A percentile compares a stretch with the other conserved stretches of the same genome.
These are phyloP conservation scores for Acromyrmex echinatior DNA, from an alignment of 1,140 invertebrate species.

Conservation along the genomic window DNA sequence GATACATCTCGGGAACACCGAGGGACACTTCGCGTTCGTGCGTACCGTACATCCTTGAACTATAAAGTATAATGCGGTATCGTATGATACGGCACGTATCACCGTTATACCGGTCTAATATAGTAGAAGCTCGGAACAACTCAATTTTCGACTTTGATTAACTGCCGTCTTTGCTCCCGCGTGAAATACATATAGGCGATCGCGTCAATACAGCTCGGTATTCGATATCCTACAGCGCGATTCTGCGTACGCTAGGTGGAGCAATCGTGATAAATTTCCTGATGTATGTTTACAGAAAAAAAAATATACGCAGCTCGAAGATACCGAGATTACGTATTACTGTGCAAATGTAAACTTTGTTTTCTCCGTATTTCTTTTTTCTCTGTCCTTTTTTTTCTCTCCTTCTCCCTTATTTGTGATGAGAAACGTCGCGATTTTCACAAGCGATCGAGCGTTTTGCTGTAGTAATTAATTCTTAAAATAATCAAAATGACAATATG, in stretches of 20 bases:
- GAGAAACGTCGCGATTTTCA: not conserved
- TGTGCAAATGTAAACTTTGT: conserved; percentile 24
- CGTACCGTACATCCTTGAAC: conserved; percentile 41
- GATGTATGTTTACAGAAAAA: conserved; percentile 13
- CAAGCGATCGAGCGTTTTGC: not conserved
- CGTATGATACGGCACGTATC: conserved; percentile 35
- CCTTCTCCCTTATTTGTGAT: not conserved
- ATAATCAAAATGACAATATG: not conserved
- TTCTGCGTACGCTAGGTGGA: not conserved
- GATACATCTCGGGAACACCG: not conserved
- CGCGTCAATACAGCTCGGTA: conserved; percentile 1
- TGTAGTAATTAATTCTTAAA: not conserved
- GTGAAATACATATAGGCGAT: no score
- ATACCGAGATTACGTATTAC: conserved; percentile 20
- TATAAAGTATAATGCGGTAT: not conserved
- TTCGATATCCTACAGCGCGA: not conserved
- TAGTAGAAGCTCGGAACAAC: conserved; percentile 36
- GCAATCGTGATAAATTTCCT: conserved; percentile 39
- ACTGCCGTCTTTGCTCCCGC: conserved; percentile 11
- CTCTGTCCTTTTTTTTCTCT: not conserved
- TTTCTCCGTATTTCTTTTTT: conserved; percentile 9
- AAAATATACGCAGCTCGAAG: conserved; percentile 46
- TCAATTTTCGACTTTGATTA: conserved; percentile 62
- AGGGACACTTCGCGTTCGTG: conserved; percentile 1
- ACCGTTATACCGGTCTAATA: not conserved